Base-by-base conservation (phyloP, 2,113 vertebrate genomes). In the Calidris pygmaea region DNA sequence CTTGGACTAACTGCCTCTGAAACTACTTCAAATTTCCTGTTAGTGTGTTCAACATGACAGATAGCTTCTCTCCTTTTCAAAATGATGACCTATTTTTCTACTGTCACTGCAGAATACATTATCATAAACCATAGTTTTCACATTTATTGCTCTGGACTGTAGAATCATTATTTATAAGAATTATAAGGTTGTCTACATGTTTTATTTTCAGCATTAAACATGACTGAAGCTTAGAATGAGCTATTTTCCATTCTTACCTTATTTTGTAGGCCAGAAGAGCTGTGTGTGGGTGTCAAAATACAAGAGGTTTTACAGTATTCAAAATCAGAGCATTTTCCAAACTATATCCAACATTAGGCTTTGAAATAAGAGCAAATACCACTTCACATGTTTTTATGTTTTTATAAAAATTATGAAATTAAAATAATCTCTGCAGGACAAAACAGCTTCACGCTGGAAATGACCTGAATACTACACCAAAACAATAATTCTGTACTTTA, bases 71-170 rank as follows among this genome's bases (percentile, higher is more conserved):
- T 29, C 24, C 78, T 85, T 93, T 86, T 62, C 93, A 93, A 91
- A 96, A 96, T 39, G 71, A 95, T 94, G 95, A 94, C 94, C 95
- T 94, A 93, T 97, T 97, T 97, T 97, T 94, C 93, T 91, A 82
- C 87, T 91, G 87, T 95, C 94, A 89, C 84, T 79, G 71, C 45
- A 85, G 91, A 96, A 94, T 70, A 76, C 90, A 91, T 96, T 97
- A 95, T 83, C 94, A 96, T 94, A 91, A 95, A 93, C 62, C 56
- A 23, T 41, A 85, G 87, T 87, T 96, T 88, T 93, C 93, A 88
- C 93, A 84, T 96, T 62, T 94, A 96, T 95, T 89, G 84, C 62
- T 68, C 77, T 85, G 86, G 66, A 82, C 77, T 72, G 35, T 66
- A 70, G 94, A 91, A 95, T 60, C 90, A 89, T 96, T 92, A 96